Evolutionary conservation across 1,140 invertebrate species (phyloP).

Genomic region (Heliconius hermathena): DNA sequence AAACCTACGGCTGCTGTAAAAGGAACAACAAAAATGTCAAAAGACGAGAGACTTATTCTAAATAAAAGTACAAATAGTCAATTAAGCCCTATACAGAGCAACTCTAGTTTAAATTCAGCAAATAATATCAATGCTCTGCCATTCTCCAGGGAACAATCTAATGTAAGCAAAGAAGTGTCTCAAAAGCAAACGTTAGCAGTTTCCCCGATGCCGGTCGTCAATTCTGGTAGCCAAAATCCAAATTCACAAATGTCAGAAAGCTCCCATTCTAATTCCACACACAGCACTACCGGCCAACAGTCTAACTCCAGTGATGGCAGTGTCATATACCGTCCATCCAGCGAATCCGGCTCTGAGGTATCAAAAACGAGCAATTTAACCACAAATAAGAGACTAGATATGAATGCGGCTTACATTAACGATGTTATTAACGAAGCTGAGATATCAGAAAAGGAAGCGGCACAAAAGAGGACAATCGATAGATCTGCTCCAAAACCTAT

Average conservation of each 20-base stretch:
- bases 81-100: constrained; percentile 82
- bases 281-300: constrained; percentile 84
- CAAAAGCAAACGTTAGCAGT: constrained; percentile 86
- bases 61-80: constrained; percentile 78
- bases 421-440: constrained; percentile 78
- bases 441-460: constrained; percentile 74
- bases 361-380: constrained; percentile 77
- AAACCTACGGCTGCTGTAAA: constrained; percentile 95
- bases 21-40: constrained; percentile 88
- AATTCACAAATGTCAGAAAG: constrained; percentile 82
- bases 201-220: constrained; percentile 86
- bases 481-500: constrained; percentile 52
- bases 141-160: constrained; percentile 79
- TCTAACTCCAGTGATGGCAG: constrained; percentile 86
- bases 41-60: constrained; percentile 75
- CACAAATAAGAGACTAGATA: constrained; percentile 82
- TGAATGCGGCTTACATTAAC: constrained; percentile 77
- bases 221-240: constrained; percentile 67
- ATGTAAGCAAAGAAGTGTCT: constrained; percentile 76
- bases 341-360: constrained; percentile 85
- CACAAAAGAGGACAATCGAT: constrained; percentile 60
- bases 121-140: constrained; percentile 75
- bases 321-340: constrained; percentile 86
- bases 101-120: constrained; percentile 82
- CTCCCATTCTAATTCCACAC: constrained; percentile 83